These are phyloP conservation scores for Bagarius yarrelli DNA, from an alignment of 2,113 vertebrate species.

Conservation along the genomic window DNA sequence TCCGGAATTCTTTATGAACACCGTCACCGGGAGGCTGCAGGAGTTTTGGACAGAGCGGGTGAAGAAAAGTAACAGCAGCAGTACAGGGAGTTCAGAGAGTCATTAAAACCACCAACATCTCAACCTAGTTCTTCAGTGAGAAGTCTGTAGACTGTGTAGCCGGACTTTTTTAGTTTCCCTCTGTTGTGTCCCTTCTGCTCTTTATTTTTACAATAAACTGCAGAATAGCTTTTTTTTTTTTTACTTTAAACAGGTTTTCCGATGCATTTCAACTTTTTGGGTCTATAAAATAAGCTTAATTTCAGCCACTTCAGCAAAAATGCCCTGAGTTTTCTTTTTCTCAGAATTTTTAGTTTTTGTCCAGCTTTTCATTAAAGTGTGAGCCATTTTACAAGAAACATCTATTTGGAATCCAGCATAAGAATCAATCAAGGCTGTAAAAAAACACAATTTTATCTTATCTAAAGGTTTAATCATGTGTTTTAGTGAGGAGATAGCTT, in stretches of 20 bases:
- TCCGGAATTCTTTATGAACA: constrained; percentile 31
- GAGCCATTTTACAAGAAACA: constrained; percentile 12
- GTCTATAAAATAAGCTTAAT: neutral
- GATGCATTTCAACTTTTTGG: neutral
- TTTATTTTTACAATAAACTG: neutral
- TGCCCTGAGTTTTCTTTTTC: neutral
- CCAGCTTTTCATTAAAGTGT: constrained; percentile 24
- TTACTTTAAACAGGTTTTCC: neutral
- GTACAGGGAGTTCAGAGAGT: constrained; percentile 4
- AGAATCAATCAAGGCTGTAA: constrained; percentile 14
- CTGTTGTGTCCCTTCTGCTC: neutral
- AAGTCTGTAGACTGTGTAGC: neutral
- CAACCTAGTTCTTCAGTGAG: constrained; percentile 3
- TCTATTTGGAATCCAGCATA: constrained; percentile 19
- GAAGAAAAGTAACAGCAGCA: constrained; percentile 19
- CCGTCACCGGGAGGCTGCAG: constrained; percentile 19
- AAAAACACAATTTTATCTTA: constrained; percentile 39
- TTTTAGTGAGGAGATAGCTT: constrained; percentile 14
- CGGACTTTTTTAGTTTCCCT: too few species aligned
- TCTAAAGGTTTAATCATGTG: constrained; percentile 26
- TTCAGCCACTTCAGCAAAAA: neutral
- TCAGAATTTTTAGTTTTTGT: neutral
- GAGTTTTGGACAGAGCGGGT: constrained; percentile 21
- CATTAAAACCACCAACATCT: constrained; percentile 12
- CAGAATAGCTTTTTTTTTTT: neutral